These are phyloP conservation scores for Lissonota sp. DNA, from an alignment of 2,888 invertebrate genomes.

Conservation along the genomic window DNA sequence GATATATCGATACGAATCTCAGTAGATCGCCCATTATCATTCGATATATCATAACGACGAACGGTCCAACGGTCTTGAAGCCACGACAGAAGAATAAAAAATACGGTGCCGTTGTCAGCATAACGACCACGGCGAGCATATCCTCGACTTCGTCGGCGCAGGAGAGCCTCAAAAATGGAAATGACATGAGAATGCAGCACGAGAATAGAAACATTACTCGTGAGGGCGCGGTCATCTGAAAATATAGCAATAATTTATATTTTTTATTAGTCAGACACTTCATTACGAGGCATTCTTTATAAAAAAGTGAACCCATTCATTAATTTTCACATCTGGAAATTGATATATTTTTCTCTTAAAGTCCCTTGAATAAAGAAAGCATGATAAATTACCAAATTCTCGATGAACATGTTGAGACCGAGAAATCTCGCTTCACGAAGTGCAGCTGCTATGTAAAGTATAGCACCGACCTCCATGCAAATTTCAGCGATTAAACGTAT, in stretches of 20 bases:
- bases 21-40: slow-evolving; percentile 99
- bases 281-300: too few relatives aligned
- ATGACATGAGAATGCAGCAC: slow-evolving; percentile 93
- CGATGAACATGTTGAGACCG: slow-evolving; percentile 96
- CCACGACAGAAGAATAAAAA: slow-evolving; percentile 99
- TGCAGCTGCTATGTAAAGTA: slow-evolving; percentile 93
- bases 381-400: slow-evolving; percentile 95
- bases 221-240: slow-evolving; percentile 93
- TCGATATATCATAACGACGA: slow-evolving; percentile 99
- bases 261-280: too few relatives aligned
- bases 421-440: slow-evolving; percentile 95
- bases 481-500: slow-evolving; percentile 92
- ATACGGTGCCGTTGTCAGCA: slow-evolving; percentile 98
- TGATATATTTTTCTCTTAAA: too few relatives aligned
- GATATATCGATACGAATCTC: slow-evolving; percentile 97
- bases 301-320: too few relatives aligned
- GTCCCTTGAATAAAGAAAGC: too few relatives aligned
- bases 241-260: too few relatives aligned
- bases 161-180: slow-evolving; percentile 93
- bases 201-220: slow-evolving; percentile 98
- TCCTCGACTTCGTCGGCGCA: slow-evolving; percentile 96
- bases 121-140: slow-evolving; percentile 95
- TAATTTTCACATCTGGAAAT: too few relatives aligned
- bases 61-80: slow-evolving; percentile 98
- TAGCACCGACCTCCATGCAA: slow-evolving; percentile 91